Evolutionary conservation across 2,113 vertebrate genomes (phyloP).

Genomic region (Fulmarus glacialis): DNA sequence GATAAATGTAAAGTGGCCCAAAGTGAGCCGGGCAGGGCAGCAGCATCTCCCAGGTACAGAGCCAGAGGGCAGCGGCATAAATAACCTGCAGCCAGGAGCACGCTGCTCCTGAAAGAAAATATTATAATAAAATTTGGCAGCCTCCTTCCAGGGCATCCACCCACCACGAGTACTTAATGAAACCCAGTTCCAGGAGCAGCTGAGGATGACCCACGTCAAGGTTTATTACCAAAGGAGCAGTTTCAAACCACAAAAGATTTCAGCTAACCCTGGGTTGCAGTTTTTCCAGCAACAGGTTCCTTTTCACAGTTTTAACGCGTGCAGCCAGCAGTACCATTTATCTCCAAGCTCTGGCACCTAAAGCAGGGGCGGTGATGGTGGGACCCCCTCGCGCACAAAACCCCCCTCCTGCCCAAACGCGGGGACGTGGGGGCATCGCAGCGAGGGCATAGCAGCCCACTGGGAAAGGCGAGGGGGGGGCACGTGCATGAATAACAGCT

Average conservation of each 20-base stretch:
- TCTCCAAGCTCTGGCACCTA: neutral
- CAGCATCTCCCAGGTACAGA: neutral
- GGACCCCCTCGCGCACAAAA: neutral
- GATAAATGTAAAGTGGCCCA: neutral
- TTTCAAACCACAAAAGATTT: neutral
- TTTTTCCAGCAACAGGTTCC: neutral
- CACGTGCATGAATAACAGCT: slow-evolving; percentile 25
- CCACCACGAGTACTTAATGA: neutral
- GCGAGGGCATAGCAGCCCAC: neutral
- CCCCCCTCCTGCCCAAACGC: neutral
- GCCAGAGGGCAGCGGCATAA: rapidly evolving
- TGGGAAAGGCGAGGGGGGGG: neutral
- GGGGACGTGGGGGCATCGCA: neutral
- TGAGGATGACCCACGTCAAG: neutral
- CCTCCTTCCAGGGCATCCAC: neutral
- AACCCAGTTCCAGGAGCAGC: neutral
- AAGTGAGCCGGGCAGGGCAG: neutral
- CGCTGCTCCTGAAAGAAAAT: neutral
- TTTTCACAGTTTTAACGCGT: rapidly evolving
- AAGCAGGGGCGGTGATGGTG: neutral
- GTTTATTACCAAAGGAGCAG: neutral
- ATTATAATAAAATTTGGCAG: neutral
- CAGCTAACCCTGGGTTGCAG: neutral
- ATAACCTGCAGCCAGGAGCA: neutral
- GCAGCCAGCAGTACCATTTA: neutral